Conservation (phyloP, 64 coral and sea anemone genomes). For the Porites lutea region DNA sequence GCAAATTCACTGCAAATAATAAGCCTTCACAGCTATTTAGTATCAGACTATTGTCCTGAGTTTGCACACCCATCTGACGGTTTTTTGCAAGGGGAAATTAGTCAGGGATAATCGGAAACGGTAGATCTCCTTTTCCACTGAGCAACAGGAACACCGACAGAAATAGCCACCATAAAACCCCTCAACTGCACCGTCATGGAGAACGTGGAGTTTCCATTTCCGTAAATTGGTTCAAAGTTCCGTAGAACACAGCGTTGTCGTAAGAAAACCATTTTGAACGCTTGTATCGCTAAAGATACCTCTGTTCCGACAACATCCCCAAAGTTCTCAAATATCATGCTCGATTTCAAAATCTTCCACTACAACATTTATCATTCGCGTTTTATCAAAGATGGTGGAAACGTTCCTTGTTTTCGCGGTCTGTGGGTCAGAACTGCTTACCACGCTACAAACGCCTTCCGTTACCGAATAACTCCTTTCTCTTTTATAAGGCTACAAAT, state of each 20-base stretch:
- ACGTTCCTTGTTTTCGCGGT: neutral
- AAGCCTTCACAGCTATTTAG: too few species aligned
- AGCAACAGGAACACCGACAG: too few species aligned
- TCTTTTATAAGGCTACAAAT: neutral
- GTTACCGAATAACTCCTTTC: neutral
- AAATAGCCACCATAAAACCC: too few species aligned
- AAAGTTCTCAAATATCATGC: neutral
- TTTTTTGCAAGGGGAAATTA: too few species aligned
- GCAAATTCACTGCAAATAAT: too few species aligned
- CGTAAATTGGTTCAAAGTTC: conserved; percentile 42
- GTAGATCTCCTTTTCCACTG: too few species aligned
- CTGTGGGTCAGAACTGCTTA: neutral
- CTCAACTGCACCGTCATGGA: too few species aligned
- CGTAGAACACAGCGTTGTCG: conserved; percentile 69
- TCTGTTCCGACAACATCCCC: neutral
- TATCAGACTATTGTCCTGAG: too few species aligned
- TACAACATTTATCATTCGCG: neutral
- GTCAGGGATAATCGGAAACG: too few species aligned
- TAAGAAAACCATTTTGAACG: conserved; percentile 52
- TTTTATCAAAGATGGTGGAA: neutral
- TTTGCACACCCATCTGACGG: too few species aligned
- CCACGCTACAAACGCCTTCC: neutral
- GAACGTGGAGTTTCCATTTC: neutral
- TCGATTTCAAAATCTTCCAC: neutral
- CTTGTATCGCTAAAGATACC: conserved; percentile 40